Evolutionary conservation across 2,888 invertebrate species (phyloP), one percentile per base, ranked within the genome.

Genomic region (Leptogaster cylindrica): DNA sequence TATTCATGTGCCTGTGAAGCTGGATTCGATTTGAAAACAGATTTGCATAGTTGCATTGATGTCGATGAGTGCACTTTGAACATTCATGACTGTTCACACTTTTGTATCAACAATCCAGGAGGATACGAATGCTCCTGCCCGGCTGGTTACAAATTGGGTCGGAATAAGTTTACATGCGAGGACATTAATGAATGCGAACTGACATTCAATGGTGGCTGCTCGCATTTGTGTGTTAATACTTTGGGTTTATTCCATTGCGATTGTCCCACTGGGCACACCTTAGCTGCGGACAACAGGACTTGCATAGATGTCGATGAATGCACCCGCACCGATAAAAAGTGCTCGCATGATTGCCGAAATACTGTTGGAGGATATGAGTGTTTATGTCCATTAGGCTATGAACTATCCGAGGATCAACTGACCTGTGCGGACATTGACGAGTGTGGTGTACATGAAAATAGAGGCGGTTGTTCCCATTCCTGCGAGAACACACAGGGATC

Each of bases 121-220:
- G 81, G 83, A 23, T 87, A 83, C 72, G 79, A 80, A 52, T 88
- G 88, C 73, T 77, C 77, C 7, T 88, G 88, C 73, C 84, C 84
- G 0, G 58, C 76, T n/a, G 84, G 83, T 0, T 86, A 82, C 51
- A 74, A 76, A 25, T 74, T 83, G 75, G 76, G 76, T 14, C 74
- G 76, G 7, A 68, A 73, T 48, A 74, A 73, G 36, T 73, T 74
- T 33, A 77, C 73, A 4, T 79, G 80, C 36, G 72, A 73, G 6
- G 77, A 61, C 14, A 44, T 61, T 10, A 61, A 84, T 73, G 84
- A 84, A 74, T 84, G 84, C 70, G 74, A 77, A 12, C 72, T 75
- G 3, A 68, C 61, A 16, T 44, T 65, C 63, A 75, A 80, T 64
- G 80, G 79, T 36, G 79, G 80, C 41, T 76, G 77, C 50, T 75